Conservation (phyloP, 2,113 vertebrate species). For the Saccopteryx leptura region DNA sequence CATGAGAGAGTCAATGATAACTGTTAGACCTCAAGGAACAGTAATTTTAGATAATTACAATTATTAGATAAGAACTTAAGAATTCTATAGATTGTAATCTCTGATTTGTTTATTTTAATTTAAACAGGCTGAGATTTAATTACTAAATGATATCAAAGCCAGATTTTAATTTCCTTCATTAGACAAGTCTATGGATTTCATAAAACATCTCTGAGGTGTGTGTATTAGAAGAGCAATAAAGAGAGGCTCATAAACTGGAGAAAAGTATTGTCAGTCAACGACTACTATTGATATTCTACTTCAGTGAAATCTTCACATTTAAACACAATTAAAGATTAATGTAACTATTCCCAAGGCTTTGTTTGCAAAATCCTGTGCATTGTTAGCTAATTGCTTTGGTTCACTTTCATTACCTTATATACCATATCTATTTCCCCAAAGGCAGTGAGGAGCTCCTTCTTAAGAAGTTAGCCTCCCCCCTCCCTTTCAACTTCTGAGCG, state of each 20-base stretch:
- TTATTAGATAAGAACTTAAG: conserved; percentile 42
- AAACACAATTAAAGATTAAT: conserved; percentile 13
- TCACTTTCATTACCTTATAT: not conserved
- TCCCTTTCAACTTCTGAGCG: not conserved
- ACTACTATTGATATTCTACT: not conserved
- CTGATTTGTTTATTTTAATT: conserved; percentile 75
- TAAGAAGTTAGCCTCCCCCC: not conserved
- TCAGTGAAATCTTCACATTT: conserved; percentile 47
- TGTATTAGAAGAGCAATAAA: not conserved
- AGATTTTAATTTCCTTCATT: conserved; percentile 69
- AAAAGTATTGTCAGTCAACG: not conserved
- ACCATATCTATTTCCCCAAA: not conserved
- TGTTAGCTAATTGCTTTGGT: conserved; percentile 45
- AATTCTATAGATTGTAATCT: conserved; percentile 36
- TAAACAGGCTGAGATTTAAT: conserved; percentile 67
- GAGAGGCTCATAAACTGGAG: not conserved
- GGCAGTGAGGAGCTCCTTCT: not conserved
- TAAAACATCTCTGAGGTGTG: conserved; percentile 14
- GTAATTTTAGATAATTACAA: conserved; percentile 64
- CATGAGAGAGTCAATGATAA: conserved; percentile 18
- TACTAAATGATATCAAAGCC: conserved; percentile 68
- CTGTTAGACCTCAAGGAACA: not conserved
- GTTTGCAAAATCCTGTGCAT: not conserved
- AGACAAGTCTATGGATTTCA: conserved; percentile 52
- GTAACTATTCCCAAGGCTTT: not conserved